Evolutionary conservation across 1,140 invertebrate species (phyloP).

Genomic region (Drosophila azteca): DNA sequence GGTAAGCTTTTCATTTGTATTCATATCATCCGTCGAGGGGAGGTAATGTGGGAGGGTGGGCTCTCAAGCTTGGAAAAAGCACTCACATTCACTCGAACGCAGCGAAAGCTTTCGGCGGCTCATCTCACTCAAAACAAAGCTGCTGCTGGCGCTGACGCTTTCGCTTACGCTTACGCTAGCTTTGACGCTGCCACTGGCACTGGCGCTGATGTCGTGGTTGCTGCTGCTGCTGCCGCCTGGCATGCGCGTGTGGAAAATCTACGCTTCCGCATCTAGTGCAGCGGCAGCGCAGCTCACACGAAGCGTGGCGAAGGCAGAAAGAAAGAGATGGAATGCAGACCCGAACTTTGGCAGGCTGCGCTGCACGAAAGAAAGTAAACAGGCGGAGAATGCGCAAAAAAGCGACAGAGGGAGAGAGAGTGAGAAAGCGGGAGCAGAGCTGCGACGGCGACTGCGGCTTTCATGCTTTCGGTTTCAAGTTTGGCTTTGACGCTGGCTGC

Average conservation of each 20-base stretch:
- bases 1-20: constrained; percentile 37
- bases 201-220: constrained; percentile 7
- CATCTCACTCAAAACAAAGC: constrained; percentile 54
- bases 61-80: constrained; percentile 22
- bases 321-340: background rate
- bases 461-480: constrained; percentile 73
- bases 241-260: background rate
- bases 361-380: constrained; percentile 77
- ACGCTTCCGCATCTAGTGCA: constrained; percentile 2
- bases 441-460: constrained; percentile 6
- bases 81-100: constrained; percentile 23
- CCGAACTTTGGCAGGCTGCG: constrained; percentile 56
- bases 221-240: constrained; percentile 26
- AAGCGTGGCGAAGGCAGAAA: constrained; percentile 34
- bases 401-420: constrained; percentile 11
- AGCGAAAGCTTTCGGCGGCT: constrained; percentile 56
- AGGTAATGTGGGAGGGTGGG: background rate
- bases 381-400: constrained; percentile 70
- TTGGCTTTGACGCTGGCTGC: constrained; percentile 63
- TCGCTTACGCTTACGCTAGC: constrained; percentile 40
- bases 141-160: constrained; percentile 24
- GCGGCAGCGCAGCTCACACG: constrained; percentile 46
- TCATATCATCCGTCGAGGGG: constrained; percentile 12
- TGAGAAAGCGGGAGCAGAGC: constrained; percentile 29
- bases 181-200: constrained; percentile 53